Evolutionary conservation across 2,113 vertebrate genomes (phyloP).

Genomic region (Dendropsophus ebraccatus): DNA sequence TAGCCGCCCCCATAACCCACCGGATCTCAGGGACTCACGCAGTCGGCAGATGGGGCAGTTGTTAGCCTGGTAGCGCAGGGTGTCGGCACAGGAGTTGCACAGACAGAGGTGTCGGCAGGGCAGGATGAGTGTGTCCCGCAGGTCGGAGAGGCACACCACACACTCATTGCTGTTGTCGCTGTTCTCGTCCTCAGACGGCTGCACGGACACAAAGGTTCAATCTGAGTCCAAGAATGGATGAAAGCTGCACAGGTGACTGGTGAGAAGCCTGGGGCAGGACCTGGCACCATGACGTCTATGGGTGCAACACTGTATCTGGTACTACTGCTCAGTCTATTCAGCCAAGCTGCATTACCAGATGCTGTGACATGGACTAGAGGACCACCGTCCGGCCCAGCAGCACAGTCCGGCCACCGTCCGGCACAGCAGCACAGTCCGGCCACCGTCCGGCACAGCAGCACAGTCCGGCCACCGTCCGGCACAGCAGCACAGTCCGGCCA

Average conservation of each 20-base stretch:
- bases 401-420: too few species aligned
- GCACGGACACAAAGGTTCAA: conserved; percentile 42
- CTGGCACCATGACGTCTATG: background rate
- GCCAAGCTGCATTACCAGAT: background rate
- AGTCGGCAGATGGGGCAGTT: conserved; percentile 97
- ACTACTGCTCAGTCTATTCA: background rate
- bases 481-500: too few species aligned
- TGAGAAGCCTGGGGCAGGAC: background rate
- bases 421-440: too few species aligned
- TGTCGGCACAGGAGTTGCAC: conserved; percentile 93
- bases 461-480: too few species aligned
- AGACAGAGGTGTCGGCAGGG: conserved; percentile 94
- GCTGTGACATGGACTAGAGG: background rate
- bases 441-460: too few species aligned
- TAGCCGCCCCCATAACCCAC: too few species aligned
- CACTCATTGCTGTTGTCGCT: conserved; percentile 98
- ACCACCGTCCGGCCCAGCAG: too few species aligned
- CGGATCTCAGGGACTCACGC: conserved; percentile 82
- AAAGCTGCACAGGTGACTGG: too few species aligned
- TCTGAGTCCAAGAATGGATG: too few species aligned
- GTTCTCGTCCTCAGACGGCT: conserved; percentile 95
- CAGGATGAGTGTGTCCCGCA: conserved; percentile 92
- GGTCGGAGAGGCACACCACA: conserved; percentile 93
- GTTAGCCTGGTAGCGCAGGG: conserved; percentile 95
- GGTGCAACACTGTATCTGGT: background rate